Evolutionary conservation across 2,113 vertebrate genomes (phyloP).

Genomic region (Psittacara wagleri): DNA sequence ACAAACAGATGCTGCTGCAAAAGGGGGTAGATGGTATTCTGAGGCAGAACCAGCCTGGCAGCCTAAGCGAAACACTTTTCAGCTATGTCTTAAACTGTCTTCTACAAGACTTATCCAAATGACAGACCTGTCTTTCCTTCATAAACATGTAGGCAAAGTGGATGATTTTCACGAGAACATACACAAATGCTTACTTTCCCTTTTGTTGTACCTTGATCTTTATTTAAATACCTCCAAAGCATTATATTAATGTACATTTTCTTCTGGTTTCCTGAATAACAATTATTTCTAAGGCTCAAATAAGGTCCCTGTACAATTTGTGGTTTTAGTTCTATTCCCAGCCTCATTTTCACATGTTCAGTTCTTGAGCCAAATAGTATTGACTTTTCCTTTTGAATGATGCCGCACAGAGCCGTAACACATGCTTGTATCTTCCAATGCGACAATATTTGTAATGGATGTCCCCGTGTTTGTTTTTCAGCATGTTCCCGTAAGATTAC

Average conservation of each 20-base stretch:
- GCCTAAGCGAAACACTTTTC: not conserved
- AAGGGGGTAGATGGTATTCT: not conserved
- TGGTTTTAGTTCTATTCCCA: not conserved
- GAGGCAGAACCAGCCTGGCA: not conserved
- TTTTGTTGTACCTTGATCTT: constrained; percentile 34
- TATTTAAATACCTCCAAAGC: constrained; percentile 67
- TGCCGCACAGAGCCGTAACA: not conserved
- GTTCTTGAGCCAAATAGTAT: not conserved
- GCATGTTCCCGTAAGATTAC: not conserved
- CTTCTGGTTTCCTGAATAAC: not conserved
- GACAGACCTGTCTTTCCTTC: not conserved
- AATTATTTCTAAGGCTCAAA: constrained; percentile 3
- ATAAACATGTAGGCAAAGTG: not conserved
- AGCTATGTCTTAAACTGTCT: not conserved
- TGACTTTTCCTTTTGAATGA: constrained; percentile 20
- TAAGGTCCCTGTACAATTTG: not conserved
- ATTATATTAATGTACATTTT: constrained; percentile 51
- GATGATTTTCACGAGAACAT: not conserved
- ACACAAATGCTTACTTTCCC: not conserved
- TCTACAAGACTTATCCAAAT: not conserved
- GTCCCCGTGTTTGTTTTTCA: constrained; percentile 30
- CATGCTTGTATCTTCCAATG: not conserved
- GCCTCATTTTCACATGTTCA: not conserved
- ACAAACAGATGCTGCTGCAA: not conserved
- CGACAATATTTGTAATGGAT: not conserved